Conservation (phyloP, 1,140 invertebrate genomes). For the Ridgeia piscesae region DNA sequence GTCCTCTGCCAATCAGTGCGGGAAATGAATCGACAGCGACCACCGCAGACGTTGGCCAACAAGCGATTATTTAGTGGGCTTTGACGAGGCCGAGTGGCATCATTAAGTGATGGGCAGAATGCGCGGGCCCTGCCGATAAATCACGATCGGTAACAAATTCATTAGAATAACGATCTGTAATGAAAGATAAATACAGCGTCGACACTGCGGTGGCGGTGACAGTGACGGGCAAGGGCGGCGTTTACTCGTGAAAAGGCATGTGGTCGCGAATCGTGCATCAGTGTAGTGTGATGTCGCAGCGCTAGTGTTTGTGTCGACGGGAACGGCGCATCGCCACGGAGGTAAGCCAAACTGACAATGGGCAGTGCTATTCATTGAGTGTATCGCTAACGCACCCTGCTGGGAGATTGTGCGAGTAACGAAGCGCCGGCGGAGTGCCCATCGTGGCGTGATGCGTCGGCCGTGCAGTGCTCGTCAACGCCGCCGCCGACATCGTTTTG, state of each 20-base stretch:
- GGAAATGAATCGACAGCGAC: background rate
- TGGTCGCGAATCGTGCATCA: background rate
- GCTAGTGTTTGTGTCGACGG: background rate
- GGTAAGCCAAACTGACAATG: background rate
- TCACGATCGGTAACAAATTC: background rate
- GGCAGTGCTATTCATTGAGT: background rate
- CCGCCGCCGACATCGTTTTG: background rate
- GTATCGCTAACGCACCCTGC: background rate
- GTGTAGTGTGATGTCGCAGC: background rate
- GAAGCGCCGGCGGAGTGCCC: background rate
- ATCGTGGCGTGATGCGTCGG: background rate
- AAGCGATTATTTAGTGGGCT: background rate
- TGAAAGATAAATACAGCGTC: background rate
- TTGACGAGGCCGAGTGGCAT: background rate
- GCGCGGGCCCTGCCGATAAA: background rate
- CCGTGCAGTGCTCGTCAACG: background rate
- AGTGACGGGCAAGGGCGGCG: background rate
- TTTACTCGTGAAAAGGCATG: background rate
- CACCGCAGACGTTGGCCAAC: background rate
- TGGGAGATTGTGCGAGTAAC: background rate
- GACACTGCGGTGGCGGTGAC: background rate
- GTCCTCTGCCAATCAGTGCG: background rate
- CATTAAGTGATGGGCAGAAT: background rate
- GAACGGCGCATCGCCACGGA: background rate
- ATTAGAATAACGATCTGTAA: slow-evolving; percentile 6